Evolutionary conservation across 2,113 vertebrate species (phyloP).

Genomic region (Centropus unirufus): DNA sequence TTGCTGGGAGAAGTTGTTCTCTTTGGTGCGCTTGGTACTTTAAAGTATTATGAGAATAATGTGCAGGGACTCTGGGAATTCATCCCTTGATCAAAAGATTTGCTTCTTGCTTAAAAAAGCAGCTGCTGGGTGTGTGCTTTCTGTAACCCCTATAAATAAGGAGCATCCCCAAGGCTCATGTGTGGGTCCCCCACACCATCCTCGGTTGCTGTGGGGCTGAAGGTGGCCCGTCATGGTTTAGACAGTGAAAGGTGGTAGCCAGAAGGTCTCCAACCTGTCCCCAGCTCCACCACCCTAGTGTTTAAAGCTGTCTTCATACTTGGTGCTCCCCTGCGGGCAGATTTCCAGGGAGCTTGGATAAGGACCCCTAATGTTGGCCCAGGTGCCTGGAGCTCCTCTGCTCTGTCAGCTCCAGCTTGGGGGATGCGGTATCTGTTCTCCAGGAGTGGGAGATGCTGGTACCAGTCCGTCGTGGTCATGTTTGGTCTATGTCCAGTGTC

Average conservation of each 20-base stretch:
- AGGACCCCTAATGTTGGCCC: not conserved
- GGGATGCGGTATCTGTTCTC: not conserved
- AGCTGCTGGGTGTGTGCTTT: not conserved
- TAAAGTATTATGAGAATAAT: not conserved
- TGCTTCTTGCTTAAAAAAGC: not conserved
- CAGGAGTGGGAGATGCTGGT: not conserved
- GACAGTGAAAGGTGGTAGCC: not conserved
- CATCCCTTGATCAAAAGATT: not conserved
- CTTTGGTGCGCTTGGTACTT: not conserved
- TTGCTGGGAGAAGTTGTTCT: not conserved
- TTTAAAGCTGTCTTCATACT: not conserved
- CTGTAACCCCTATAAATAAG: not conserved
- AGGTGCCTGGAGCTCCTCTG: not conserved
- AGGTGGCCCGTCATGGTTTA: accelerated
- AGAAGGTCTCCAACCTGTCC: not conserved
- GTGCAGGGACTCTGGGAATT: not conserved
- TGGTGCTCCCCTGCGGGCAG: not conserved
- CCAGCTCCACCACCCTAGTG: not conserved
- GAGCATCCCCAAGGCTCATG: not conserved
- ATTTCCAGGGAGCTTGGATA: not conserved
- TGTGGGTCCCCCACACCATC: not conserved
- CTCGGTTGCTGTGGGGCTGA: accelerated
- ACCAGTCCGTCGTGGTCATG: accelerated
- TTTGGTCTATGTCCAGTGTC: not conserved
- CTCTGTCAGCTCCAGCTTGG: accelerated